Percentiles rank a stretch among this genome's conserved stretches.
phyloP scores from a whole-genome alignment of 2,113 vertebrate species.

The Eretmochelys imbricata region DNA sequence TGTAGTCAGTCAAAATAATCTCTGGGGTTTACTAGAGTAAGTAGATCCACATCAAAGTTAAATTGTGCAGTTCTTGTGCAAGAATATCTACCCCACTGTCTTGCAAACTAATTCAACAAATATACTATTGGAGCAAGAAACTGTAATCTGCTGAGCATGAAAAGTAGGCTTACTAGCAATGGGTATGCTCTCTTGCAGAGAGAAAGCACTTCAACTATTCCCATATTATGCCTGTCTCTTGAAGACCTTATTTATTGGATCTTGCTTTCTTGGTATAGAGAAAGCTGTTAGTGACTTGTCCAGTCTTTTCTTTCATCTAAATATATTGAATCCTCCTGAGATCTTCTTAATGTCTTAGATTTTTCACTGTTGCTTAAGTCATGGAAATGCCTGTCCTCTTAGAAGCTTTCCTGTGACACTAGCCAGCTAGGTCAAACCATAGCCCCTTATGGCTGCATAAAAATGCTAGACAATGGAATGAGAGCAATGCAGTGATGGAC shows the following conservation, averaged over 20 bases:
- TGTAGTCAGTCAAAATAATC: neutral
- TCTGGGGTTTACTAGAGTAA: neutral
- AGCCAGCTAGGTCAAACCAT: neutral
- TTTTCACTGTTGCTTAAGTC: neutral
- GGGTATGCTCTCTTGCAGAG: neutral
- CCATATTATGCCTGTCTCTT: neutral
- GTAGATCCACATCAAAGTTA: neutral
- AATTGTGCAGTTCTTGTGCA: neutral
- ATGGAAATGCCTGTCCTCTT: neutral
- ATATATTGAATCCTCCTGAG: neutral
- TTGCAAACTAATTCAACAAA: neutral
- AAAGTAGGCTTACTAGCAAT: neutral
- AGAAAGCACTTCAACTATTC: neutral
- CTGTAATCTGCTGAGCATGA: neutral
- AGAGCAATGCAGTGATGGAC: neutral
- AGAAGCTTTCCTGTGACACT: neutral
- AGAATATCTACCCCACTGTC: too few species aligned
- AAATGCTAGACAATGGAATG: neutral
- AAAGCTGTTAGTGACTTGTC: neutral
- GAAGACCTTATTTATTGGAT: neutral
- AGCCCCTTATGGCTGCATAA: neutral
- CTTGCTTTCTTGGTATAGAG: neutral
- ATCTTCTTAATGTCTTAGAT: neutral
- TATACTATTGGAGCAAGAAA: neutral
- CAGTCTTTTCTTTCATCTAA: neutral